A percentile compares a stretch with the other conserved stretches of the same genome.
These are phyloP conservation scores for Acleris sparsana DNA, from an alignment of 2,888 invertebrate species.

Conservation along the genomic window DNA sequence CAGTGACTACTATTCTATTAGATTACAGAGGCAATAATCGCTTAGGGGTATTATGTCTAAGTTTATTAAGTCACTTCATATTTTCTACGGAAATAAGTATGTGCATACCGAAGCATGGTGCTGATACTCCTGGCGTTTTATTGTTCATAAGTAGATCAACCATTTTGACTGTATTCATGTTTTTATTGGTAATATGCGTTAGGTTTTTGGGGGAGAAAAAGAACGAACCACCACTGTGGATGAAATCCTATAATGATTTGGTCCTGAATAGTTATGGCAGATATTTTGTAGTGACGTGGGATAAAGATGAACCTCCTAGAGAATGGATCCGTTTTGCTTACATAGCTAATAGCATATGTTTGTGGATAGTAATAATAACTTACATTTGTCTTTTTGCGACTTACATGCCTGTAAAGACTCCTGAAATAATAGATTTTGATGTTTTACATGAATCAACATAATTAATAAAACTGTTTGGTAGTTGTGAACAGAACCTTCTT, in stretches of 20 bases:
- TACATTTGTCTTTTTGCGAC: constrained; percentile 47
- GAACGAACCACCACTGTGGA: constrained; percentile 41
- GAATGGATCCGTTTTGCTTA: constrained; percentile 52
- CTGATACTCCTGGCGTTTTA: constrained; percentile 50
- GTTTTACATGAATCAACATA: background rate
- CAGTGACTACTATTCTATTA: constrained; percentile 9
- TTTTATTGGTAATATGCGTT: constrained; percentile 47
- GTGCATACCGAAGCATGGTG: constrained; percentile 47
- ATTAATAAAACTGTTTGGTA: no score
- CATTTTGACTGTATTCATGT: constrained; percentile 44
- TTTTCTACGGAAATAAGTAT: constrained; percentile 42
- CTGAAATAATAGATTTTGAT: constrained; percentile 9
- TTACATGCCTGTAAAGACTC: constrained; percentile 44
- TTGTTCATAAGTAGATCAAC: constrained; percentile 52
- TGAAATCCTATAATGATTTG: constrained; percentile 45
- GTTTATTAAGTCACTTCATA: constrained; percentile 50
- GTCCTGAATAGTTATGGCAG: constrained; percentile 42
- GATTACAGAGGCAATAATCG: constrained; percentile 39
- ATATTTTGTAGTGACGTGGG: constrained; percentile 45
- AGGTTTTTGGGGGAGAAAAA: constrained; percentile 42
- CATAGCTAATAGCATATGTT: constrained; percentile 45
- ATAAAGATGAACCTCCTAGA: constrained; percentile 32
- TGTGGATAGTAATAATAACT: constrained; percentile 38
- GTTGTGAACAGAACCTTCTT: no score
- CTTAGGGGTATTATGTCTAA: constrained; percentile 48